phyloP scores from a whole-genome alignment of 2,797 vertebrate species.

The Pogonophryne albipinna region DNA sequence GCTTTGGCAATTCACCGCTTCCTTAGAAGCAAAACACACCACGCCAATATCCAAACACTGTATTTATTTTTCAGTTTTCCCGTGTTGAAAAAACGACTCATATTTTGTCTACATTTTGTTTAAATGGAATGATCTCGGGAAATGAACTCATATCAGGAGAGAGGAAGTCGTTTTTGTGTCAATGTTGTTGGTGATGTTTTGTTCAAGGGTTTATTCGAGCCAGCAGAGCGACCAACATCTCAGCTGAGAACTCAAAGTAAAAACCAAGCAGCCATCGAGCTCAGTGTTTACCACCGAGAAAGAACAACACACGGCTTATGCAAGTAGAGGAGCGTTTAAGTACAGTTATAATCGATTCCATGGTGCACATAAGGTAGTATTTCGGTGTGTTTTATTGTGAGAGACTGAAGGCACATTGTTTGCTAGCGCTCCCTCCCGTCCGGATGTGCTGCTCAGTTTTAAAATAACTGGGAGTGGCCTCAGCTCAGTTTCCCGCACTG shows the following conservation, averaged over 20 bases:
- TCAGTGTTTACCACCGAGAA: neutral
- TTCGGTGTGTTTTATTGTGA: conserved; percentile 69
- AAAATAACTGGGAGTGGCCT: conserved; percentile 82
- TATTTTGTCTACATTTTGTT: conserved; percentile 2
- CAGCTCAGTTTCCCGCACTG: conserved; percentile 82
- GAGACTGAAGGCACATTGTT: conserved; percentile 77
- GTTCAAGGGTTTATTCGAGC: conserved; percentile 30
- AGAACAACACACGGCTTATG: neutral
- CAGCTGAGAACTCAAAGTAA: conserved; percentile 46
- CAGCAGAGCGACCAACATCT: conserved; percentile 45
- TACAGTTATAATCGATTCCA: neutral
- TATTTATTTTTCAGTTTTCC: conserved; percentile 40
- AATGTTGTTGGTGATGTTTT: conserved; percentile 31
- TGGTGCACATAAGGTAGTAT: neutral
- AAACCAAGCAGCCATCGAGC: conserved; percentile 17
- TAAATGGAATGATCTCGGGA: neutral
- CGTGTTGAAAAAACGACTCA: neutral
- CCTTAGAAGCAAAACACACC: conserved; percentile 34
- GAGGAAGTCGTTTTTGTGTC: conserved; percentile 11
- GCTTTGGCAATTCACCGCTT: neutral
- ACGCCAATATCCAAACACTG: conserved; percentile 14
- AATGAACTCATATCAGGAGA: neutral
- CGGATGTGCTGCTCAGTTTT: conserved; percentile 80
- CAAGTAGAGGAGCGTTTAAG: rapidly evolving
- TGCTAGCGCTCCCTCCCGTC: conserved; percentile 82